Conservation (phyloP, 2,113 vertebrate genomes). For the Entomyzon cyanotis region DNA sequence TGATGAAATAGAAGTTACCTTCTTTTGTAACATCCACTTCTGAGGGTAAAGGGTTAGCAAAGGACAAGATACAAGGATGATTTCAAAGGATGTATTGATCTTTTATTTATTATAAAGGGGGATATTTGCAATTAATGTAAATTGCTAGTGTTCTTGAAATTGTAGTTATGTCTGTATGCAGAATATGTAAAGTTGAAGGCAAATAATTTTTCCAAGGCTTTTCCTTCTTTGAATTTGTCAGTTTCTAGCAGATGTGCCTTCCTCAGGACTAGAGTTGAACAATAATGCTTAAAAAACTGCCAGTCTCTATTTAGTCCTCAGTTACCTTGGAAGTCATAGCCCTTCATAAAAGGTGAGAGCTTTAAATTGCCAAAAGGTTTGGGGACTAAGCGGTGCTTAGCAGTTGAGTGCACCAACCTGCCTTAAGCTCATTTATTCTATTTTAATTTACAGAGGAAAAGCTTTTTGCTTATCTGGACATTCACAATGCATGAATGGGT, state of each 20-base stretch:
- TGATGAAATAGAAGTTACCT: background rate
- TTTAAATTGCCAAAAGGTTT: background rate
- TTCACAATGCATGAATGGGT: background rate
- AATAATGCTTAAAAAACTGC: background rate
- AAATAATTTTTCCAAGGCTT: background rate
- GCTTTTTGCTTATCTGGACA: background rate
- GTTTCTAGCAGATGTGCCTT: background rate
- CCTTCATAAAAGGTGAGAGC: background rate
- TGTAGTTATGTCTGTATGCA: background rate
- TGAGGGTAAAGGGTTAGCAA: background rate
- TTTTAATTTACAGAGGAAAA: background rate
- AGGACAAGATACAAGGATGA: background rate
- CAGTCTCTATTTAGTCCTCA: background rate
- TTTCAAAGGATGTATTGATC: background rate
- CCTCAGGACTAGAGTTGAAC: background rate
- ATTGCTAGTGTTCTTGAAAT: background rate
- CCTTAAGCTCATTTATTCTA: background rate
- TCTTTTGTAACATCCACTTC: background rate
- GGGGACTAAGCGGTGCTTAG: background rate
- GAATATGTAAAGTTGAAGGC: background rate
- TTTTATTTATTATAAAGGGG: background rate
- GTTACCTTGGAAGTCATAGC: background rate
- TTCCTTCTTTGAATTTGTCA: background rate
- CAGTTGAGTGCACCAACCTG: background rate
- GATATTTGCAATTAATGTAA: background rate